Evolutionary conservation across 1,140 invertebrate genomes (phyloP), one percentile per base, ranked within the genome.

Genomic region (Drosophila parabipectinata): DNA sequence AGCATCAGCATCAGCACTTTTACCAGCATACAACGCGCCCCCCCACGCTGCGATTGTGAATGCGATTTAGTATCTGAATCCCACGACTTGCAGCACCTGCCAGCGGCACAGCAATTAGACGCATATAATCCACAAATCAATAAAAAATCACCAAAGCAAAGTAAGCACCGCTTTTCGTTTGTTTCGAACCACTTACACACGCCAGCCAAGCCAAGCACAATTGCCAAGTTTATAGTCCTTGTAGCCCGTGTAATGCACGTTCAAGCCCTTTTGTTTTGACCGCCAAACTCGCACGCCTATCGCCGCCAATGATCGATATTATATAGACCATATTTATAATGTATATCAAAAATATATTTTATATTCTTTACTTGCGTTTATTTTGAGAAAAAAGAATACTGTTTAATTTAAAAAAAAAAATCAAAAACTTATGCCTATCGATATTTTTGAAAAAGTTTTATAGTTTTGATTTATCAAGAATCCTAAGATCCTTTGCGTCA

Each of bases 1-100:
- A 72, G 66, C 67, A 56, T 44, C 74, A 87, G 48, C 77, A 77
- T 55, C 77, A 80, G 74, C 79, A 82, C 69, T 73, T 61, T 79
- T 79, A 77, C 76, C 67, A 80, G 68, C 81, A 79, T 79, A 80
- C 74, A 63, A 78, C 82, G 68, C 82, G 82, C 59, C 82, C 82
- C 77, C 82, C 82, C 63, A 85, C 82, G 82, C 82, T 71, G 78
- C 77, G 78, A 87, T 75, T 69, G 44, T 24, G 44, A 47, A 47
- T 47, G 44, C 9, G 44, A 47, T 21, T 24, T 18, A 47, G 60
- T 76, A 62, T 45, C 39, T 77, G 44, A 63, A 41, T 66, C 26
- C 62, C 57, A 45, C 26, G 45, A 51, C 21, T 53, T 64, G 26
- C 63, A 66, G 47, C 63, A 62, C 63, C 63, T 64, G 63, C 63